Conservation (phyloP, 2,888 invertebrate species). For the Hirtodrosophila trivittata region DNA sequence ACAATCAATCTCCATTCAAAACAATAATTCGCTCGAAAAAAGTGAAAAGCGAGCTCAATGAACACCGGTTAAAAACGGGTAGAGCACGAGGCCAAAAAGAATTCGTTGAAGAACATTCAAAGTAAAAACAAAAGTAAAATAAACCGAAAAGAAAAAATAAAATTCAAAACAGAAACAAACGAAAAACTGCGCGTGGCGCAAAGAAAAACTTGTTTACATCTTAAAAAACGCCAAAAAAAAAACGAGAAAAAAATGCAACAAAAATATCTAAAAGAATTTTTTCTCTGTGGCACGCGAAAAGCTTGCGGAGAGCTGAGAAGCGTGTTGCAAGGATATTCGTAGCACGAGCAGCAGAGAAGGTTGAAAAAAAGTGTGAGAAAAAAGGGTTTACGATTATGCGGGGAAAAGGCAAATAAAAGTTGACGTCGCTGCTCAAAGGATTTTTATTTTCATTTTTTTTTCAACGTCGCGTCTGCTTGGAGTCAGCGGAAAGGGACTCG, state of each 20-base stretch:
- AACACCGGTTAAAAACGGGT: conserved; percentile 38
- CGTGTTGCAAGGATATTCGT: conserved; percentile 50
- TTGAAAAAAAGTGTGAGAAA: conserved; percentile 32
- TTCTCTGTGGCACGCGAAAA: conserved; percentile 60
- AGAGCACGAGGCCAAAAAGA: too few species aligned
- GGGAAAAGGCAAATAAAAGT: conserved; percentile 39
- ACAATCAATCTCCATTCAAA: conserved; percentile 81
- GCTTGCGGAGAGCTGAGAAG: conserved; percentile 32
- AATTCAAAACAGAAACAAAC: conserved; percentile 11
- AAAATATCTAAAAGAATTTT: conserved; percentile 37
- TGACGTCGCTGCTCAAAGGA: conserved; percentile 64
- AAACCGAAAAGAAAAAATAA: conserved; percentile 29
- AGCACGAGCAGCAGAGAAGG: conserved; percentile 42
- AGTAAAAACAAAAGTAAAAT: conserved; percentile 30
- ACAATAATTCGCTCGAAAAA: conserved; percentile 73
- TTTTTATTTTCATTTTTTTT: conserved; percentile 50
- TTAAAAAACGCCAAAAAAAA: conserved; percentile 66
- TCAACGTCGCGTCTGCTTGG: conserved; percentile 59
- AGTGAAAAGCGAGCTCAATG: conserved; percentile 70
- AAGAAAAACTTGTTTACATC: conserved; percentile 81
- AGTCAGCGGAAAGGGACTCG: conserved; percentile 5
- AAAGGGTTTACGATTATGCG: conserved; percentile 20
- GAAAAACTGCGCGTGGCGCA: conserved; percentile 47
- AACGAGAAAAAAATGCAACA: conserved; percentile 52
- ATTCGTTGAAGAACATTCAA: conserved; percentile 32